A percentile compares a stretch with the other conserved stretches of the same genome.
Conservation (phyloP, 2,888 invertebrate species). For the Thera britannica region DNA sequence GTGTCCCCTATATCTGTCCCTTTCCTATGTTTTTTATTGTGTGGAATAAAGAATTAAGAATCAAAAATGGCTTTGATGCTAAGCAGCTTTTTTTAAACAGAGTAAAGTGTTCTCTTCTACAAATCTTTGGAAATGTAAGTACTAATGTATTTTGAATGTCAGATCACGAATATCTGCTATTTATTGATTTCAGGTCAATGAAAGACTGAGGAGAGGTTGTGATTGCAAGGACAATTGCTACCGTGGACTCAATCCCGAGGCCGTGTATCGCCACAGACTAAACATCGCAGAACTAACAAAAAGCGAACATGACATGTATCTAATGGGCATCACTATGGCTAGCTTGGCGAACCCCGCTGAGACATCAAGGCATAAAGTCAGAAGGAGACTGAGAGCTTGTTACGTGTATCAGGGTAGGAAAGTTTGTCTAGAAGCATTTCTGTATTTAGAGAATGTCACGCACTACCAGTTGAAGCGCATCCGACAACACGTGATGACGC, state of each 20-base stretch:
- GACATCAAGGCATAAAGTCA: slow-evolving; percentile 89
- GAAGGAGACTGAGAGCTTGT: slow-evolving; percentile 89
- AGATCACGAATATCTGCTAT: neutral
- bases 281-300: slow-evolving; percentile 92
- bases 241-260: slow-evolving; percentile 89
- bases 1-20: too few relatives aligned
- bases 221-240: slow-evolving; percentile 92
- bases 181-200: slow-evolving; percentile 84
- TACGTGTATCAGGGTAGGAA: slow-evolving; percentile 91
- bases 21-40: too few relatives aligned
- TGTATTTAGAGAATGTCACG: slow-evolving; percentile 92
- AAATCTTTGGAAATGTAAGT: too few relatives aligned
- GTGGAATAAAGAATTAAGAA: too few relatives aligned
- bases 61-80: too few relatives aligned
- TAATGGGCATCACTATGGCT: slow-evolving; percentile 94
- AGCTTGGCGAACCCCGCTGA: slow-evolving; percentile 90
- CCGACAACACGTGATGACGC: slow-evolving; percentile 91
- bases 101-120: too few relatives aligned
- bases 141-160: too few relatives aligned
- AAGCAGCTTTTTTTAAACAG: too few relatives aligned
- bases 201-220: slow-evolving; percentile 89
- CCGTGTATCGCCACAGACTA: slow-evolving; percentile 89
- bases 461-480: slow-evolving; percentile 91
- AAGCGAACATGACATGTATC: slow-evolving; percentile 93
- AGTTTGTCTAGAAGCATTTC: slow-evolving; percentile 91